Conservation (phyloP, 1,140 invertebrate species). For the Trichoplusia ni region DNA sequence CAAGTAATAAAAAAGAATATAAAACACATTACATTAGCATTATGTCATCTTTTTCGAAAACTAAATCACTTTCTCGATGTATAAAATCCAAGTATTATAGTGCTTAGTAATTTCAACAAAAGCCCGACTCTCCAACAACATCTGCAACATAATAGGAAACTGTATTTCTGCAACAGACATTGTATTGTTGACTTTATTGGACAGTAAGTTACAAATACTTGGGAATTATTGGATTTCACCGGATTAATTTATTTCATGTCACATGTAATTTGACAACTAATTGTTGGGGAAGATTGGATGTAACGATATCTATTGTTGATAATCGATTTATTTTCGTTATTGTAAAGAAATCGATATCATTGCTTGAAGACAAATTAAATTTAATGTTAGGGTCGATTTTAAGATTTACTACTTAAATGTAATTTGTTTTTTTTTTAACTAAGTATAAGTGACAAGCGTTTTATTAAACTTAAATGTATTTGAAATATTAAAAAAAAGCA, state of each 20-base stretch:
- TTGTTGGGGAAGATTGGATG: constrained; percentile 1
- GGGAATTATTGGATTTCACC: constrained; percentile 8
- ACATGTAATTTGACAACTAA: constrained; percentile 18
- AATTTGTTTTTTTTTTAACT: neutral
- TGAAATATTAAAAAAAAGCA: too few species aligned
- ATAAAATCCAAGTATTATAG: too few species aligned
- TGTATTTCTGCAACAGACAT: constrained; percentile 12
- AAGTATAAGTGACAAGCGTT: too few species aligned
- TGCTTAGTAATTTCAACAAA: neutral
- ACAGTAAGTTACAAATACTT: neutral
- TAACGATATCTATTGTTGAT: neutral
- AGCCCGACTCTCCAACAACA: neutral
- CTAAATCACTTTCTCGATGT: too few species aligned
- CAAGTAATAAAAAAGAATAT: too few species aligned
- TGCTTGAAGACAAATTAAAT: constrained; percentile 2
- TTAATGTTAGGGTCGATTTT: neutral
- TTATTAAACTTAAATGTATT: too few species aligned
- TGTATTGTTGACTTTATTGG: constrained; percentile 17
- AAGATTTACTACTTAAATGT: neutral
- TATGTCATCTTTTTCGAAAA: too few species aligned
- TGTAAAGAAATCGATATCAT: neutral
- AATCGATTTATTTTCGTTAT: neutral
- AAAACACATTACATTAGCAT: too few species aligned
- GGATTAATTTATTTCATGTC: constrained; percentile 25
- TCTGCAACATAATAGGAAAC: neutral